Evolutionary conservation across 2,888 invertebrate species (phyloP), one percentile per base, ranked within the genome.

Genomic region (Spodoptera picta): DNA sequence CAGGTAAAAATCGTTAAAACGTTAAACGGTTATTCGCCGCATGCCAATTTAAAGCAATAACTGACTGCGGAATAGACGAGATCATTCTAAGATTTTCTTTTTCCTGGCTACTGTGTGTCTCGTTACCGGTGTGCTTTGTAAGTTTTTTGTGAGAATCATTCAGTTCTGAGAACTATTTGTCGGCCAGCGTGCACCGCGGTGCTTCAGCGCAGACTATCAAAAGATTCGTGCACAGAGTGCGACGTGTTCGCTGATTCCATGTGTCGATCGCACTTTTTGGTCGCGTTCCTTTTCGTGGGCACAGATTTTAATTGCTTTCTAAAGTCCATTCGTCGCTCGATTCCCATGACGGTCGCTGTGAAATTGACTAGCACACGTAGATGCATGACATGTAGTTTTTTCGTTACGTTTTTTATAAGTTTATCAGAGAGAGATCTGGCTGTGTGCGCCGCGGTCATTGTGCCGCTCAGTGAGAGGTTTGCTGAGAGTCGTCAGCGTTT

Each of bases 301-400:
- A 91, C 88, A 73, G 83, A 92, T 91, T 93, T 92, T 94, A 94
- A 94, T 94, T 94, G 91, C 93, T 93, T 94, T 93, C 92, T 90
- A 91, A 91, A 92, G 87, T 90, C 88, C 88, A 91, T 91, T 91
- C 91, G 91, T 88, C 90, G 89, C 88, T 90, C 89, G 88, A 93
- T 93, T 94, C 94, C 93, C 94, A 94, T 92, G 94, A 91, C 93
- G 88, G 90, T 87, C 90, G 89, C 91, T 90, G 91, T 92, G 92
- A 93, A 93, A 93, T 92, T 88, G 92, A 91, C 92, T 89, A 90
- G 91, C 93, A 93, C 92, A 93, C 93, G 92, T 92, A 92, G 92
- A 92, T 93, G 92, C 94, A 93, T 94, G 94, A 94, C 94, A 92
- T 92, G 94, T 93, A 91, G 92, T 92, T 94, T 93, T 93, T 92